Percentiles rank a stretch among this genome's conserved stretches.
These are phyloP conservation scores for Popillia japonica DNA, from an alignment of 1,140 invertebrate genomes.

Conservation along the genomic window DNA sequence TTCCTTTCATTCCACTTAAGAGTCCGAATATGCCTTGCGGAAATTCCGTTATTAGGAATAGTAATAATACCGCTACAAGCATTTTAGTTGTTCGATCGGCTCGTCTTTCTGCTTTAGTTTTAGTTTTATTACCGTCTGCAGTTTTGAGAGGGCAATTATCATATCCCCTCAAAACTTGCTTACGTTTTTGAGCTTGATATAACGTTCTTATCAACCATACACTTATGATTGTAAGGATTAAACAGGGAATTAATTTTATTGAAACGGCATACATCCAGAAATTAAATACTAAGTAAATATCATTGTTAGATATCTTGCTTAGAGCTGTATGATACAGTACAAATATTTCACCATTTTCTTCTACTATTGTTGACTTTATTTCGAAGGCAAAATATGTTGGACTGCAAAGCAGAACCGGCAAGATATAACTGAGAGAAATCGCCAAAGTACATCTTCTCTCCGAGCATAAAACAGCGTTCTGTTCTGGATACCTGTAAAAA, in stretches of 20 bases:
- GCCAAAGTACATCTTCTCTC: slow-evolving; percentile 76
- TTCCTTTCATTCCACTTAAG: slow-evolving; percentile 75
- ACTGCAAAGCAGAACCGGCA: slow-evolving; percentile 79
- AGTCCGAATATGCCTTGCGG: slow-evolving; percentile 82
- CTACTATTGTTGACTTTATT: slow-evolving; percentile 62
- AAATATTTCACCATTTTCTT: slow-evolving; percentile 61
- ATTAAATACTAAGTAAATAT: slow-evolving; percentile 73
- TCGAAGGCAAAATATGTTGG: slow-evolving; percentile 79
- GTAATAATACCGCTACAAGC: slow-evolving; percentile 84
- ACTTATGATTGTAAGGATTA: slow-evolving; percentile 84
- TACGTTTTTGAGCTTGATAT: slow-evolving; percentile 73
- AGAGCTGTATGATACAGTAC: slow-evolving; percentile 72
- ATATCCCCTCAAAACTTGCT: slow-evolving; percentile 72
- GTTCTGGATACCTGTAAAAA: slow-evolving; percentile 69
- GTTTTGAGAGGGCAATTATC: slow-evolving; percentile 62
- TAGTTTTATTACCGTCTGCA: slow-evolving; percentile 46
- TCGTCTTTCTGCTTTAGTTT: slow-evolving; percentile 72
- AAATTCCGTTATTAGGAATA: slow-evolving; percentile 88
- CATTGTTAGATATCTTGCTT: slow-evolving; percentile 66
- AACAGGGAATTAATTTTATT: slow-evolving; percentile 85
- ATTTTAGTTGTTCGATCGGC: slow-evolving; percentile 89
- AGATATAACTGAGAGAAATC: slow-evolving; percentile 75
- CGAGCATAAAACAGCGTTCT: slow-evolving; percentile 69
- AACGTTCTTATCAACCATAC: slow-evolving; percentile 79
- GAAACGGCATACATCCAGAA: slow-evolving; percentile 89